Base-by-base conservation (phyloP, 2,797 vertebrate species). In the Xerus rutilus region DNA sequence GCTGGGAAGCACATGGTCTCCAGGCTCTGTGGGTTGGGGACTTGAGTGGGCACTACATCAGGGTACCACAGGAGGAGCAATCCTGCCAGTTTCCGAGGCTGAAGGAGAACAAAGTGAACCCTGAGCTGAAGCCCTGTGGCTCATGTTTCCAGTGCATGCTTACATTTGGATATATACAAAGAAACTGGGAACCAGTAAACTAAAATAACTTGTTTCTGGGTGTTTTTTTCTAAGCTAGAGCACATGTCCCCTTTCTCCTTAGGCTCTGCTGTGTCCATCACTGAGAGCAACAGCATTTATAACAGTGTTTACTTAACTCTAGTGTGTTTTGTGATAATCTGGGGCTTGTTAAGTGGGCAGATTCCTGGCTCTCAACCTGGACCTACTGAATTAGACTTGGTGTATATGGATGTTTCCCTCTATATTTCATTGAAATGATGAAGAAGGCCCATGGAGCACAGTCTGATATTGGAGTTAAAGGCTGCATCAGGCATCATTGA, bases 381-480 rank as follows among this genome's bases (percentile, higher is more conserved):
- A 64, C 32, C 54, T 45, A 20, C 0, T 76, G 72, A 84, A n/a
- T 79, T 67, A 81, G 70, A 69, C 21, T 73, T 17, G 49, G 52
- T 32, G 15, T 18, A 18, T 49, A 70, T 78, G 30, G 21, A 54
- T 59, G 11, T 73, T 92, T 91, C 79, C 90, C 47, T n/a, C 59
- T 11, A 62, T 25, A 62, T 18, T 9, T 25, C 23, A 62, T 69
- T n/a, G 49, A 87, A 49, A 21, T 39, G 35, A 85, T 32, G 4
- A 21, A 65, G 39, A 8, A 57, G 13, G 35, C 35, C n/a, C 14
- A 3, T 20, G 85, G 59, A 4, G 15, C 35, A 59, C 20, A 25
- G 32, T 52, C n/a, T 85, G 45, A 94, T 65, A 86, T 79, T 77
- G 65, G 45, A 45, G 11, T 78, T 85, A 77, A 79, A 54, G 64